Conservation (phyloP, 2,888 invertebrate genomes). For the Xanthia togata region DNA sequence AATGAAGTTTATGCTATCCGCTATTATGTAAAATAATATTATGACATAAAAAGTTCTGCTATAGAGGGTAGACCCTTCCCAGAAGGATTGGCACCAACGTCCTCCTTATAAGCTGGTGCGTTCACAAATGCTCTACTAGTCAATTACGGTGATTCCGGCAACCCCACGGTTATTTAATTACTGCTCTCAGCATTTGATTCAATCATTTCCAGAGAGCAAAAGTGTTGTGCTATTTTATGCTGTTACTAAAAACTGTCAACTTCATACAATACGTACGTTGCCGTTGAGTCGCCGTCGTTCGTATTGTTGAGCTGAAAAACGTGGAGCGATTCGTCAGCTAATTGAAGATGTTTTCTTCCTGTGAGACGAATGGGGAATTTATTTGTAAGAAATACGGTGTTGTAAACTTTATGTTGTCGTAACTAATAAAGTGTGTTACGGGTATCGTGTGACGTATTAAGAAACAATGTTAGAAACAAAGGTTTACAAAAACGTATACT, state of each 20-base stretch:
- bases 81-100: too few species aligned
- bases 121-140: neutral
- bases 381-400: slow-evolving; percentile 20
- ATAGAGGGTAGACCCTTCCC: too few species aligned
- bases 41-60: too few species aligned
- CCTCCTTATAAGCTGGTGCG: neutral
- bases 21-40: too few species aligned
- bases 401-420: slow-evolving; percentile 22
- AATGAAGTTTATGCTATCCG: too few species aligned
- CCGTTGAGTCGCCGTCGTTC: neutral
- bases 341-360: slow-evolving; percentile 30
- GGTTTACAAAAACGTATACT: neutral
- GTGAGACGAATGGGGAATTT: slow-evolving; percentile 26
- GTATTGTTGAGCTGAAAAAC: neutral
- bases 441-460: neutral
- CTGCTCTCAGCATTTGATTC: neutral
- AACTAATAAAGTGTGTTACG: slow-evolving; percentile 6
- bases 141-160: neutral
- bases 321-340: slow-evolving; percentile 12
- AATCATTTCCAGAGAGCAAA: neutral
- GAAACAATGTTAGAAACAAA: neutral
- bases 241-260: neutral
- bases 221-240: neutral
- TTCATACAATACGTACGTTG: neutral
- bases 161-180: neutral